A percentile compares a stretch with the other conserved stretches of the same genome.
phyloP scores from a whole-genome alignment of 2,888 invertebrate species.

The Xestia rhomboidea region DNA sequence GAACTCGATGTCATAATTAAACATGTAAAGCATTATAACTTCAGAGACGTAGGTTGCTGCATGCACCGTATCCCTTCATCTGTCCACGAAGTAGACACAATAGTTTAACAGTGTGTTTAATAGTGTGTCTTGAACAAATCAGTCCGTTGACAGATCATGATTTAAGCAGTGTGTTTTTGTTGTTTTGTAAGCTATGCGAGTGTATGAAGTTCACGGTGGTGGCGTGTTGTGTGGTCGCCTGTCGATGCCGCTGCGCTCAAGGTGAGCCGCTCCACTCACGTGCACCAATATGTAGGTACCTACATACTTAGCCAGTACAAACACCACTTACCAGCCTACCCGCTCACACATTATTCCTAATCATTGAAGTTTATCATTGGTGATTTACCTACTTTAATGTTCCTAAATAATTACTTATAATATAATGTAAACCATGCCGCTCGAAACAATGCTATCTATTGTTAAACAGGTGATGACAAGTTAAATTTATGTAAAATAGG shows the following conservation, averaged over 20 bases:
- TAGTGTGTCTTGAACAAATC: too few relatives aligned
- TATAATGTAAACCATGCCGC: slow-evolving; percentile 7
- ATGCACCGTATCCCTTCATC: too few relatives aligned
- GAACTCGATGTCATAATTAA: too few relatives aligned
- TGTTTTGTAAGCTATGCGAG: not conserved
- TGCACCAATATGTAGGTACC: not conserved
- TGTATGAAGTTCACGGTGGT: not conserved
- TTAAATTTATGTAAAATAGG: slow-evolving; percentile 2
- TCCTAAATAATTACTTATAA: slow-evolving; percentile 8
- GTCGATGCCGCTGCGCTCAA: slow-evolving; percentile 31
- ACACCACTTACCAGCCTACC: not conserved
- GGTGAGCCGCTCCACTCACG: slow-evolving; percentile 52
- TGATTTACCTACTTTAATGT: not conserved
- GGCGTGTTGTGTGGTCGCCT: not conserved
- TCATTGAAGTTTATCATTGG: not conserved
- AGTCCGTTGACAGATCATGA: too few relatives aligned
- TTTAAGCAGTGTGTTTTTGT: not conserved
- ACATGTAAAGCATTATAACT: not conserved
- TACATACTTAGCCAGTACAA: not conserved
- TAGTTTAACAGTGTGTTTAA: too few relatives aligned
- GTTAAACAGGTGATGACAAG: slow-evolving; percentile 13
- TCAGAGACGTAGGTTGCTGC: not conserved
- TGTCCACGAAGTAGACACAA: too few relatives aligned
- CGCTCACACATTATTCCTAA: not conserved
- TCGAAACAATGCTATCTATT: slow-evolving; percentile 22